Evolutionary conservation across 2,888 invertebrate genomes (phyloP).

Genomic region (Latrodectus hesperus): DNA sequence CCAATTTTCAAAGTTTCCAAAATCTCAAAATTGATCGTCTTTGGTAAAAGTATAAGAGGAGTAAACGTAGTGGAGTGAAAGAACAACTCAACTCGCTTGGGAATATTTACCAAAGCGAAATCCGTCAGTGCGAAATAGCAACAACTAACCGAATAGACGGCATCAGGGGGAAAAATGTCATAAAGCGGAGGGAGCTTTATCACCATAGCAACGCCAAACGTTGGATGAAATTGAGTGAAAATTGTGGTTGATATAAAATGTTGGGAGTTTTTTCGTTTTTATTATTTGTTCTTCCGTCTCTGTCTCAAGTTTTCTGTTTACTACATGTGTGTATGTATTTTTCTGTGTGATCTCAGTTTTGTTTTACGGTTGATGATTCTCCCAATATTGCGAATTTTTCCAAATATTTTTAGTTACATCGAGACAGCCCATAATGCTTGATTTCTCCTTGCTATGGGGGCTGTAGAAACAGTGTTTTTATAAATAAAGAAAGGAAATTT

Average conservation of each 20-base stretch:
- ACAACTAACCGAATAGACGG: slow-evolving; percentile 36
- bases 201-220: slow-evolving; percentile 49
- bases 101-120: slow-evolving; percentile 63
- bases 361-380: slow-evolving; percentile 25
- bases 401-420: not conserved
- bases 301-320: not conserved
- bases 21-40: not conserved
- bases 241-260: slow-evolving; percentile 39
- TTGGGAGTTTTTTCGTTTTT: not conserved
- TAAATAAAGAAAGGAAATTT: too few relatives aligned
- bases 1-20: too few relatives aligned
- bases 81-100: slow-evolving; percentile 55
- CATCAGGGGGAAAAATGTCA: slow-evolving; percentile 23
- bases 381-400: not conserved
- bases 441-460: not conserved
- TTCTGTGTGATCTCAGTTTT: not conserved
- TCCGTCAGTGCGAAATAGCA: slow-evolving; percentile 65
- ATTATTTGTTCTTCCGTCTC: slow-evolving; percentile 13
- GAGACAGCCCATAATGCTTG: too few relatives aligned
- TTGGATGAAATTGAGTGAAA: slow-evolving; percentile 66
- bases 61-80: slow-evolving; percentile 52
- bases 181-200: slow-evolving; percentile 27
- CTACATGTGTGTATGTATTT: not conserved
- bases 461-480: not conserved
- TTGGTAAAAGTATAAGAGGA: too few relatives aligned